Evolutionary conservation across 1,140 invertebrate genomes (phyloP).

Genomic region (Delia radicum): DNA sequence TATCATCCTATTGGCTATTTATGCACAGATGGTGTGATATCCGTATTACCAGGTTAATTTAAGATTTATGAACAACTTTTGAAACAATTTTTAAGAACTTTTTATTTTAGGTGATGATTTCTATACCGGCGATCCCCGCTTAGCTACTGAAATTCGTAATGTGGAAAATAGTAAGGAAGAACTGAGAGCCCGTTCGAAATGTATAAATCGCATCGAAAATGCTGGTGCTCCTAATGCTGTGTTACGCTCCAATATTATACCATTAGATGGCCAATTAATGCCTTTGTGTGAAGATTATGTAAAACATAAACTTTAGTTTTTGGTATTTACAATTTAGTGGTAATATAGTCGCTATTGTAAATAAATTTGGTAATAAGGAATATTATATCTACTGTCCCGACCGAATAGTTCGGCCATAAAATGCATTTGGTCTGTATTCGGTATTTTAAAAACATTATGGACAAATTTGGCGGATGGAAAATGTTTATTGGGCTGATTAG

Average conservation of each 20-base stretch:
- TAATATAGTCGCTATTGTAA: not conserved
- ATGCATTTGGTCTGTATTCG: too few relatives aligned
- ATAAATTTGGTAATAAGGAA: not conserved
- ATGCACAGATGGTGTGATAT: slow-evolving; percentile 47
- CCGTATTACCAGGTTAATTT: slow-evolving; percentile 50
- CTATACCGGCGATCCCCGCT: slow-evolving; percentile 47
- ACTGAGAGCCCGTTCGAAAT: slow-evolving; percentile 38
- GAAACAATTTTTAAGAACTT: not conserved
- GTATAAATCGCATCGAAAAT: slow-evolving; percentile 45
- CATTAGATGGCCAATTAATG: slow-evolving; percentile 40
- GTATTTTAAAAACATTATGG: too few relatives aligned
- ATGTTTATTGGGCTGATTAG: too few relatives aligned
- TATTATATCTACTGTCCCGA: too few relatives aligned
- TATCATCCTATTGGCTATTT: slow-evolving; percentile 57
- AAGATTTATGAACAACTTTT: not conserved
- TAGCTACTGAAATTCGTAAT: slow-evolving; percentile 30
- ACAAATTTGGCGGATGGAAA: too few relatives aligned
- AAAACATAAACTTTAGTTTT: not conserved
- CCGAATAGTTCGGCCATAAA: too few relatives aligned
- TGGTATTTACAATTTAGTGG: too few relatives aligned
- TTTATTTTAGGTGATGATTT: slow-evolving; percentile 37
- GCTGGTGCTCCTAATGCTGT: slow-evolving; percentile 33
- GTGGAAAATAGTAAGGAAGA: slow-evolving; percentile 37
- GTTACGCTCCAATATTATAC: slow-evolving; percentile 37
- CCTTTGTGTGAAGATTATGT: slow-evolving; percentile 24